Evolutionary conservation across 2,113 vertebrate genomes (phyloP), one percentile per base, ranked within the genome.

Genomic region (Seriola dumerili): DNA sequence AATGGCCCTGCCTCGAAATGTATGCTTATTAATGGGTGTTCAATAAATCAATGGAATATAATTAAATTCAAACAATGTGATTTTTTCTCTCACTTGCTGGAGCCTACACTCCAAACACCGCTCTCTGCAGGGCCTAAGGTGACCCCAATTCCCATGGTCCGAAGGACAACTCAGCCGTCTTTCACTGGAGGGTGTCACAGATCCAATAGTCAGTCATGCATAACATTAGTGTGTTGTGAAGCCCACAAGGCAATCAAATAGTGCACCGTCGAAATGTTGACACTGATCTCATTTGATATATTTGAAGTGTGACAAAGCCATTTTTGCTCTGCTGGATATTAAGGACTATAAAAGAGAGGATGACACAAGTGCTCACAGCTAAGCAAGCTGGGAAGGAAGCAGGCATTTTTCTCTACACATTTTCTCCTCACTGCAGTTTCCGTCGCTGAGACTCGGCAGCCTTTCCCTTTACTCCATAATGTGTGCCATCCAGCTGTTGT

Each of bases 31-130:
- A 91, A 94, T 90, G 85, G 86, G 65, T 72, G 83, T 87, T 92
- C 89, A 87, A 93, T 93, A 94, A 92, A 95, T 95, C 93, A 93
- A 94, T 94, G 87, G 70, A 84, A 90, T 86, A 91, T 91, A 93
- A 94, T 95, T 93, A 91, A 93, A 93, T 83, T 88, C 78, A 91
- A 93, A 91, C 85, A 89, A 89, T 83, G 86, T 59, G 81, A 91
- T 89, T 89, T 86, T 46, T 79, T 72, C 70, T 84, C 78, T 82
- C 38, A 50, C 63, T 86, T 57, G 86, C 70, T 0, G 46, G 83
- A 72, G 82, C 68, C 81, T 23, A 75, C 9, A 79, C 80, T 89
- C 76, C 76, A 78, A 85, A 88, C 67, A 75, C 29, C 17, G 46
- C 62, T 86, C 85, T 83, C 78, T 75, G 84, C 79, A 40, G 72